These are phyloP conservation scores for Bombus soroeensis DNA, from an alignment of 1,140 invertebrate genomes.

Conservation along the genomic window DNA sequence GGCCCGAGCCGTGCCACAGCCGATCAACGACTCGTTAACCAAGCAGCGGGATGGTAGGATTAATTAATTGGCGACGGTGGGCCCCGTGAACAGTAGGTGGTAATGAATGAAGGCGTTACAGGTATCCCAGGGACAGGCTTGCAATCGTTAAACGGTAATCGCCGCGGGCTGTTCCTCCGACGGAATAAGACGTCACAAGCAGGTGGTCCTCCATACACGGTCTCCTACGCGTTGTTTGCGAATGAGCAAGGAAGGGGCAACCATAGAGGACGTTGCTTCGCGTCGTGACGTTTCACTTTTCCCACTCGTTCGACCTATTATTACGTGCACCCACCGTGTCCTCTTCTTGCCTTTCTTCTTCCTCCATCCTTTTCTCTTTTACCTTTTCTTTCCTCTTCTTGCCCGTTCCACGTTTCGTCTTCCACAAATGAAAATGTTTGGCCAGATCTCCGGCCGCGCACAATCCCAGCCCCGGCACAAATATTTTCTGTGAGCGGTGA, in stretches of 20 bases:
- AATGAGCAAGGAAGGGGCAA: neutral
- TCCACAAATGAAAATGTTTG: conserved; percentile 76
- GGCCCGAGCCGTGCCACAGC: conserved; percentile 10
- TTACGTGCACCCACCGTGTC: conserved; percentile 41
- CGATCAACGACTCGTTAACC: conserved; percentile 59
- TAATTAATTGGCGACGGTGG: conserved; percentile 63
- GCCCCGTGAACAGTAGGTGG: conserved; percentile 58
- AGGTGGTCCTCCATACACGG: conserved; percentile 62
- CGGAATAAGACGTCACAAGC: conserved; percentile 74
- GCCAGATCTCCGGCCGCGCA: conserved; percentile 61
- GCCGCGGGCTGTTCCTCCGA: conserved; percentile 38
- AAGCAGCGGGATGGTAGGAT: conserved; percentile 51
- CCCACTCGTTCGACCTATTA: conserved; percentile 65
- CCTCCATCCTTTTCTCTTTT: neutral
- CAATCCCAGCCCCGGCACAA: conserved; percentile 70
- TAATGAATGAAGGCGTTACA: conserved; percentile 70
- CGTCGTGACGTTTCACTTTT: conserved; percentile 74
- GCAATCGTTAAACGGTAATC: conserved; percentile 70
- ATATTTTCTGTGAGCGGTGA: conserved; percentile 74
- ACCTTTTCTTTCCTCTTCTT: conserved; percentile 14
- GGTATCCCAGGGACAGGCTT: conserved; percentile 63
- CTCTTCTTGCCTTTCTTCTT: neutral
- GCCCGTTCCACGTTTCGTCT: conserved; percentile 30
- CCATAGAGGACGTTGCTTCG: conserved; percentile 27
- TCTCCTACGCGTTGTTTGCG: neutral